Conservation (phyloP, 1,140 invertebrate species). For the Bicyclus anynana region DNA sequence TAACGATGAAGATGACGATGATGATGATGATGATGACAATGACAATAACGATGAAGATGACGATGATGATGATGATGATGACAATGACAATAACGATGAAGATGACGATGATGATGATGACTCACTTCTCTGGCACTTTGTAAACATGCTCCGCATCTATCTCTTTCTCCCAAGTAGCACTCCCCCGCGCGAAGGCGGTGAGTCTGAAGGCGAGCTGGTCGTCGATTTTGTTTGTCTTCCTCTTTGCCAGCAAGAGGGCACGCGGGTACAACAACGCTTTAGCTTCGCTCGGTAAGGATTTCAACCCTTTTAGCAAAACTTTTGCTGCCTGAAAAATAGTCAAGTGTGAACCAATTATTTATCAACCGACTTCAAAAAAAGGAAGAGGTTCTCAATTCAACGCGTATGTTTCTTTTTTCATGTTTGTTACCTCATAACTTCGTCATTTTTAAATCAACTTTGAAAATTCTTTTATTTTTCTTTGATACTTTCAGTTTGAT, state of each 20-base stretch:
- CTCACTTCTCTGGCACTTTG: slow-evolving; percentile 60
- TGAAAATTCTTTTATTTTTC: too few species aligned
- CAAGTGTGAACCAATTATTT: too few species aligned
- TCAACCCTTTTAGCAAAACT: slow-evolving; percentile 47
- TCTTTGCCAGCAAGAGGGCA: slow-evolving; percentile 33
- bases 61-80: neutral
- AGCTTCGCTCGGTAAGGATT: slow-evolving; percentile 33
- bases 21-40: too few species aligned
- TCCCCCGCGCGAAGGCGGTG: slow-evolving; percentile 15
- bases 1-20: too few species aligned
- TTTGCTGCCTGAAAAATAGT: slow-evolving; percentile 47
- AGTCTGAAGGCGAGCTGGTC: slow-evolving; percentile 10
- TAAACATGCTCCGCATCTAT: slow-evolving; percentile 42
- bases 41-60: too few species aligned
- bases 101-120: slow-evolving; percentile 11
- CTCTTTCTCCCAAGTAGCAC: slow-evolving; percentile 38
- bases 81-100: neutral
- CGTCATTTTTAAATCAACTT: too few species aligned
- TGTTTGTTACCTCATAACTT: too few species aligned
- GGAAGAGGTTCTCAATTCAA: too few species aligned
- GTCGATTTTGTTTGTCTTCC: slow-evolving; percentile 24
- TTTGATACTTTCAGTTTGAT: too few species aligned
- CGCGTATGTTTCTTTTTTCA: too few species aligned
- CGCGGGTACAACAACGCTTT: slow-evolving; percentile 43
- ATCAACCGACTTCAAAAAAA: too few species aligned